Base-by-base conservation (phyloP, 2,797 vertebrate genomes). In the Periophthalmus magnuspinnatus region DNA sequence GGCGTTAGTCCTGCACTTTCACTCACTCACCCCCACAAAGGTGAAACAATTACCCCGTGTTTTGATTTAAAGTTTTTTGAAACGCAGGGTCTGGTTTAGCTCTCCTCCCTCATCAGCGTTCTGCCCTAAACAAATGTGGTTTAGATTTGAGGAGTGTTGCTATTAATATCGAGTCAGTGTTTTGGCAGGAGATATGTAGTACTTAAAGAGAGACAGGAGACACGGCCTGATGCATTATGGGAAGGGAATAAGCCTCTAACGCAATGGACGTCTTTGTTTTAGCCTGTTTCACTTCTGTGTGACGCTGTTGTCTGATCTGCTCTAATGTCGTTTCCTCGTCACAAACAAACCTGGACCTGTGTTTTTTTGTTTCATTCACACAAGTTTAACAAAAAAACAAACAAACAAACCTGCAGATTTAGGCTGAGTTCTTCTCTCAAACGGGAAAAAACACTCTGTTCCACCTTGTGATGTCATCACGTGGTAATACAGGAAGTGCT, bases 71-170 rank as follows among this genome's bases (percentile, higher is more conserved):
- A 38, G 70, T 62, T 61, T 68, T 75, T 61, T 68, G 71, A 77
- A 75, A 75, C 63, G 61, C n/a, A 1, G 72, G 65, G 70, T 75
- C 76, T 83, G 84, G 78, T 86, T 89, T 83, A 75, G 82, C 78
- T 77, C 75, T 67, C 69, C 33, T 79, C 80, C 73, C 70, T 74
- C 68, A 70, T 72, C 70, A 48, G 72, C 58, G 24, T 5, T 6
- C 74, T 76, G 81, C 89, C 86, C 89, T 81, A 89, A 90, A 90
- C 90, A 90, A 90, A 91, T 90, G 88, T 82, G 86, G 86, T 89
- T 88, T 89, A 81, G 81, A 90, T 88, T 82, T 79, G 81, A 77
- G 59, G 77, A 85, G 90, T 85, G 86, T 83, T 85, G 83, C 89
- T 92, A 92, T 89, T 90, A 92, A 92, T 92, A 92, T 83, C 88